phyloP scores from a whole-genome alignment of 2,888 invertebrate species.

The Pandemis cinnamomeana region DNA sequence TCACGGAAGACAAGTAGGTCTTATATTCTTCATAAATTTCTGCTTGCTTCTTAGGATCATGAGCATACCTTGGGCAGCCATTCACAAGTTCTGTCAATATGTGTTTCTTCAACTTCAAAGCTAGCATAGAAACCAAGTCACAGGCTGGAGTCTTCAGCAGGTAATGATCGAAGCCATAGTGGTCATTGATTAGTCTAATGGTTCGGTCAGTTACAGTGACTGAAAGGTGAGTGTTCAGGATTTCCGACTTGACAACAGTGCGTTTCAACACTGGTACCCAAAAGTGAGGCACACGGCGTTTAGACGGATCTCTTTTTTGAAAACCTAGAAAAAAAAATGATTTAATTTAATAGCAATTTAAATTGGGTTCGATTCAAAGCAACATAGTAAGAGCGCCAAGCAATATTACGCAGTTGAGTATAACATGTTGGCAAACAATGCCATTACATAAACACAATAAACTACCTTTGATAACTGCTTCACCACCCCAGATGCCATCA shows the following conservation, averaged over 20 bases:
- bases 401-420: slow-evolving; percentile 25
- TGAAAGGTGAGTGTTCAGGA: slow-evolving; percentile 93
- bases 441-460: slow-evolving; percentile 32
- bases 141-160: slow-evolving; percentile 96
- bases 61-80: slow-evolving; percentile 87
- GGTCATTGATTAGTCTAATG: slow-evolving; percentile 92
- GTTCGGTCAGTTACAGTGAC: slow-evolving; percentile 94
- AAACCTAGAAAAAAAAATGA: slow-evolving; percentile 80
- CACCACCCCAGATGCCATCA: slow-evolving; percentile 98
- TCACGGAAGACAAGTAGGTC: slow-evolving; percentile 92
- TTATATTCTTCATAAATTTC: slow-evolving; percentile 91
- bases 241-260: slow-evolving; percentile 94
- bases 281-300: slow-evolving; percentile 90
- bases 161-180: slow-evolving; percentile 97
- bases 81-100: slow-evolving; percentile 90
- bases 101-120: slow-evolving; percentile 93
- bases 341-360: neutral
- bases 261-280: slow-evolving; percentile 94
- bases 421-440: slow-evolving; percentile 40
- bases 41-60: slow-evolving; percentile 87
- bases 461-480: slow-evolving; percentile 92
- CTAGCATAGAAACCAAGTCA: slow-evolving; percentile 94
- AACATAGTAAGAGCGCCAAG: neutral
- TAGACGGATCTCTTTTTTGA: slow-evolving; percentile 84
- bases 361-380: neutral